Conservation (phyloP, 2,888 invertebrate species). For the Drosophila testacea region DNA sequence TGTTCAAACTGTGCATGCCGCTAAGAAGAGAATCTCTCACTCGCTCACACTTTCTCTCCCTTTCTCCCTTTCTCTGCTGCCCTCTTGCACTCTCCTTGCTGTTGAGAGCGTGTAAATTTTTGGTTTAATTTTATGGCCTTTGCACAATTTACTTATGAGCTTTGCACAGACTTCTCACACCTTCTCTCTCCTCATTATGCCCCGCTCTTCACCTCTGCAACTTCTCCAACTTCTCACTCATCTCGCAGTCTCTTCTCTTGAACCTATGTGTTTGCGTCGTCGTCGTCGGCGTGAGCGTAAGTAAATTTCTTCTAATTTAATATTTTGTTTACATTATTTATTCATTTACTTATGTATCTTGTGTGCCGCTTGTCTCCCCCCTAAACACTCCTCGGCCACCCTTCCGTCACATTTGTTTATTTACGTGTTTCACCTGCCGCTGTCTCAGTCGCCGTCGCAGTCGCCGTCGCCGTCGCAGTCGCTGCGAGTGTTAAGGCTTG, state of each 20-base stretch:
- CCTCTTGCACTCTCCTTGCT: background rate
- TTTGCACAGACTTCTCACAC: slow-evolving; percentile 26
- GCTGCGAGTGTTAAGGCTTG: background rate
- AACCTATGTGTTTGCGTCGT: slow-evolving; percentile 56
- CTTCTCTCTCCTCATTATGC: background rate
- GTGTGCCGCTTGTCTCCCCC: slow-evolving; percentile 24
- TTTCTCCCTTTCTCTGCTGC: no score
- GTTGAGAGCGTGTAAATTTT: slow-evolving; percentile 59
- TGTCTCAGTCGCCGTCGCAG: slow-evolving; percentile 8
- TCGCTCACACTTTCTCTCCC: background rate
- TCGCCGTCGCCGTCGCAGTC: slow-evolving; percentile 1
- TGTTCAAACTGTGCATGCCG: slow-evolving; percentile 27
- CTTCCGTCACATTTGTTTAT: slow-evolving; percentile 47
- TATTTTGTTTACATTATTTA: slow-evolving; percentile 80
- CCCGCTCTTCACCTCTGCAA: background rate
- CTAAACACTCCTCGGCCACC: slow-evolving; percentile 15
- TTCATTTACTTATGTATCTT: slow-evolving; percentile 75
- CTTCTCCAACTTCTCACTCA: background rate
- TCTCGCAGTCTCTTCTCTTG: background rate
- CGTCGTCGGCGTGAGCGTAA: slow-evolving; percentile 57
- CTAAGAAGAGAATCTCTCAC: slow-evolving; percentile 15
- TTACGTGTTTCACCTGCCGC: slow-evolving; percentile 47
- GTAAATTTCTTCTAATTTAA: slow-evolving; percentile 79
- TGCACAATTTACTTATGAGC: slow-evolving; percentile 61
- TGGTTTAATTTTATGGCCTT: slow-evolving; percentile 66